Conservation (phyloP, 2,113 vertebrate species). For the Elephantulus edwardii region DNA sequence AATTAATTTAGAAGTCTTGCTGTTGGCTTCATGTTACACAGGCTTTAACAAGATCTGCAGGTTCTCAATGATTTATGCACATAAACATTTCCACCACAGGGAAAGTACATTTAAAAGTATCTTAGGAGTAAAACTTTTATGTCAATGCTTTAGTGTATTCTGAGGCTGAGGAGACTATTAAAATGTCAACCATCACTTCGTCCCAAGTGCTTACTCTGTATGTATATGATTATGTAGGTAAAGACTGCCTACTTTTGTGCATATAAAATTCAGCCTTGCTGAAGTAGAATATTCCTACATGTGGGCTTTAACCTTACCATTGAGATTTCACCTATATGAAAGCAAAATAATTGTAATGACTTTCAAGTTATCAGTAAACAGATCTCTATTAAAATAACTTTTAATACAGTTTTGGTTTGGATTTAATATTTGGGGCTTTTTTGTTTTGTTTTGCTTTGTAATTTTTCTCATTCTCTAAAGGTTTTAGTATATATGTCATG, state of each 20-base stretch:
- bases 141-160: background rate
- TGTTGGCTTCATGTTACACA: slow-evolving; percentile 9
- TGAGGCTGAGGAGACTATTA: background rate
- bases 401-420: slow-evolving; percentile 1
- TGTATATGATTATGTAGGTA: background rate
- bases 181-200: background rate
- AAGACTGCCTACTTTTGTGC: background rate
- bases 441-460: too few species aligned
- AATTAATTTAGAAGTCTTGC: background rate
- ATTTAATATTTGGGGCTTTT: slow-evolving; percentile 27
- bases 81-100: background rate
- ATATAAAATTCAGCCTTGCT: background rate
- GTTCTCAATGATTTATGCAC: slow-evolving; percentile 5
- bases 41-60: background rate
- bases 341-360: slow-evolving; percentile 7
- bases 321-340: slow-evolving; percentile 12
- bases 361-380: slow-evolving; percentile 23
- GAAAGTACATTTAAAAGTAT: background rate
- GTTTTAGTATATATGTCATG: background rate
- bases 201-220: background rate
- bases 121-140: background rate
- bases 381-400: background rate
- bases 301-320: background rate
- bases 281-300: background rate
- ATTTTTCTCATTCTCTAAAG: background rate